These are phyloP conservation scores for Rhodinocichla rosea DNA, from an alignment of 2,113 vertebrate species.

Conservation along the genomic window DNA sequence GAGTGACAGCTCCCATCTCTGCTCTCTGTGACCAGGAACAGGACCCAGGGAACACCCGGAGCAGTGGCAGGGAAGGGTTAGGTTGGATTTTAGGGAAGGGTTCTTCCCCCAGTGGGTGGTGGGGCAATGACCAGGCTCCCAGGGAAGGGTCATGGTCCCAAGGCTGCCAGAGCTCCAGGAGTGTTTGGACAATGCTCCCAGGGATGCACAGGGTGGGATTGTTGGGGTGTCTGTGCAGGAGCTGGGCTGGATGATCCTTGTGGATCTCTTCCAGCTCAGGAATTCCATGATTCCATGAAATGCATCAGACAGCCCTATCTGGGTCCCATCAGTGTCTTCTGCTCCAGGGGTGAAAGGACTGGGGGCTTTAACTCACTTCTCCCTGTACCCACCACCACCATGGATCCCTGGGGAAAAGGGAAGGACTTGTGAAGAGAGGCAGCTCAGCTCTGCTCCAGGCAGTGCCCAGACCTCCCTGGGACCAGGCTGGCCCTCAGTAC, in stretches of 20 bases:
- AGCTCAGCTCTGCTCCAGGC: not conserved
- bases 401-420: not conserved
- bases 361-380: not conserved
- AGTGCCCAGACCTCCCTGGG: not conserved
- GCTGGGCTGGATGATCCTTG: not conserved
- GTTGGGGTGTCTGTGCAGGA: not conserved
- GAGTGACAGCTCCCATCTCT: rapidly evolving
- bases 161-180: not conserved
- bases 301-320: not conserved
- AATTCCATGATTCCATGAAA: not conserved
- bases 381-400: not conserved
- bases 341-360: rapidly evolving
- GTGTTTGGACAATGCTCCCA: rapidly evolving
- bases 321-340: not conserved
- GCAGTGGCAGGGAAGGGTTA: rapidly evolving
- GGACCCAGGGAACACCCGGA: not conserved
- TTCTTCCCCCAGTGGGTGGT: rapidly evolving
- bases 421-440: not conserved
- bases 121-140: not conserved
- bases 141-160: rapidly evolving
- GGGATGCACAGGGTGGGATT: not conserved
- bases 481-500: rapidly evolving
- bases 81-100: not conserved
- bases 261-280: not conserved
- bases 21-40: not conserved